phyloP scores from a whole-genome alignment of 2,797 vertebrate species.

The Eidolon dupreanum region DNA sequence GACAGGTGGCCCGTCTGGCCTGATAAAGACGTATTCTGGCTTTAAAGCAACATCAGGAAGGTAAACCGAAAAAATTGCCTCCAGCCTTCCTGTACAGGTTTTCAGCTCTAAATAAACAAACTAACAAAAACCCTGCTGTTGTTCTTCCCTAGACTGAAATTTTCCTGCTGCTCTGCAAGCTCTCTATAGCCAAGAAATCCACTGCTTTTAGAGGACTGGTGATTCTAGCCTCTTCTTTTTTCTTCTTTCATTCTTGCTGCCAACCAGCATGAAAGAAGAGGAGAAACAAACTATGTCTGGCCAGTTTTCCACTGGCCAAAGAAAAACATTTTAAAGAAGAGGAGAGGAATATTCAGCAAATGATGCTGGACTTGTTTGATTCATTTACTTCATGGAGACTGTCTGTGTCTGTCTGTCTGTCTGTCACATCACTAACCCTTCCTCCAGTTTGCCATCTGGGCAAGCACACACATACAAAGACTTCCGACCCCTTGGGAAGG shows the following conservation, averaged over 20 bases:
- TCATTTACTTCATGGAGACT: neutral
- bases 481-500: neutral
- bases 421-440: rapidly evolving
- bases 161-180: neutral
- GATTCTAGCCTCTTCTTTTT: neutral
- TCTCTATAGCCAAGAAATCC: neutral
- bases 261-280: neutral
- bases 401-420: neutral
- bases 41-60: slow-evolving; percentile 18
- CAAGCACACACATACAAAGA: neutral
- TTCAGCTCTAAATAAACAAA: neutral
- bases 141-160: neutral
- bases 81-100: neutral
- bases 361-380: neutral
- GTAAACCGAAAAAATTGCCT: neutral
- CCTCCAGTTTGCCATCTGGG: neutral
- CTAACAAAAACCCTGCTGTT: neutral
- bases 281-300: neutral
- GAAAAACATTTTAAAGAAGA: neutral
- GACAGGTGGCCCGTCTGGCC: neutral
- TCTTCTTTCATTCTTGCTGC: neutral
- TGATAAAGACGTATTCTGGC: neutral
- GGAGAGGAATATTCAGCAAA: neutral
- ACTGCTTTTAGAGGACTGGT: neutral
- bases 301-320: neutral